Evolutionary conservation across 2,797 vertebrate species (phyloP), one percentile per base, ranked within the genome.

Genomic region (Melanogrammus aeglefinus): DNA sequence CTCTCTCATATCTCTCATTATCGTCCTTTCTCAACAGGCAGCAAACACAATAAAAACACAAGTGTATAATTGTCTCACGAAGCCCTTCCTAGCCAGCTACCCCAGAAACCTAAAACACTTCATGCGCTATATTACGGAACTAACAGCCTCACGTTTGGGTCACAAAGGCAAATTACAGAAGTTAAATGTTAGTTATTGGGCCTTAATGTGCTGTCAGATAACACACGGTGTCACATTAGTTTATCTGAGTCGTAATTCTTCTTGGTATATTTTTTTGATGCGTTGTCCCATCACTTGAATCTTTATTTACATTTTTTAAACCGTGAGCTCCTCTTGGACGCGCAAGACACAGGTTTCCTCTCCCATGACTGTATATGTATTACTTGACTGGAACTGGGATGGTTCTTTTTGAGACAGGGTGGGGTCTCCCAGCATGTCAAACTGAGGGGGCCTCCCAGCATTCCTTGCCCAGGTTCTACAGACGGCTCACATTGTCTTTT

Each of bases 31-130:
- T 16, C 12, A 47, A 38, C 76, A 51, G 33, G 24, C 78, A 38
- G 24, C 76, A 38, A 21, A 29, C 27, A 72, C 76, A 82, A 69
- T 82, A 69, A 83, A 82, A 85, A 83, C 91, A 85, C 91, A 85
- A 87, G 86, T 85, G 88, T 87, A 83, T 90, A 85, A 91, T 92
- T 93, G 91, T 93, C 88, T 86, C 78, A 72, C 76, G 81, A 57
- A 75, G 75, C 85, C 77, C 78, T 75, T 78, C 80, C 80, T 81
- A 79, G 77, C 82, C 90, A 81, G 21, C 21, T 12, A 6, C 7
- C 7, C 51, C 51, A 63, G 51, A 63, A 63, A 3, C 21, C 21
- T n/a, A 1, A 63, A 63, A 63, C 51, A n/a, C 21, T 63, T 63
- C 51, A 21, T 63, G 51, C n/a, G 7, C 51, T 63, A n/a, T 7